These are phyloP conservation scores for Drosophila picticornis DNA, from an alignment of 2,888 invertebrate species.

Conservation along the genomic window DNA sequence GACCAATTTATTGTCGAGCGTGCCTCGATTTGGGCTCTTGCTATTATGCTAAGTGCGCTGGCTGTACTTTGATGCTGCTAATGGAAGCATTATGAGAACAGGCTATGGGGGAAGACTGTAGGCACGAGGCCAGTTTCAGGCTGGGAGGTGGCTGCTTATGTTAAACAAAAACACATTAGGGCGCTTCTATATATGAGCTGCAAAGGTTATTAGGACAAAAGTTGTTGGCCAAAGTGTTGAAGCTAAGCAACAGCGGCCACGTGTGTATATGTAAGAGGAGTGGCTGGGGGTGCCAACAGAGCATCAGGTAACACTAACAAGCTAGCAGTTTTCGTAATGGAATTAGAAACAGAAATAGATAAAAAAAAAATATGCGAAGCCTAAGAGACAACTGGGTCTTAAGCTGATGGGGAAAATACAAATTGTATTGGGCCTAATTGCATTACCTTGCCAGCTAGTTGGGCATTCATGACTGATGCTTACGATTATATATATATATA, in stretches of 20 bases:
- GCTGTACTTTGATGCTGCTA: constrained; percentile 64
- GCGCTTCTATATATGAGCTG: constrained; percentile 33
- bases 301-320: constrained; percentile 46
- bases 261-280: constrained; percentile 8
- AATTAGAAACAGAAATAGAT: constrained; percentile 51
- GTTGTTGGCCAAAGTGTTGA: constrained; percentile 46
- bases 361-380: constrained; percentile 19
- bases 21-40: constrained; percentile 29
- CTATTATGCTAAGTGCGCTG: constrained; percentile 72
- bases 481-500: constrained; percentile 21
- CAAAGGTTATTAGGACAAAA: constrained; percentile 66
- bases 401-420: constrained; percentile 54
- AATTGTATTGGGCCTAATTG: constrained; percentile 71
- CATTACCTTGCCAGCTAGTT: constrained; percentile 52
- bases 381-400: constrained; percentile 40
- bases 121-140: not conserved
- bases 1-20: constrained; percentile 60
- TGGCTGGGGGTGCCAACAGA: constrained; percentile 1
- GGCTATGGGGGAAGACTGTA: not conserved
- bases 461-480: constrained; percentile 44
- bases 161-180: constrained; percentile 70
- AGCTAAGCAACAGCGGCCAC: constrained; percentile 19
- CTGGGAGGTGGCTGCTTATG: constrained; percentile 57
- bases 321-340: constrained; percentile 57
- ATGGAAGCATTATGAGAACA: constrained; percentile 22